A percentile compares a stretch with the other conserved stretches of the same genome.
phyloP scores from a whole-genome alignment of 2,888 invertebrate genomes.

The Yponomeuta evonymella region DNA sequence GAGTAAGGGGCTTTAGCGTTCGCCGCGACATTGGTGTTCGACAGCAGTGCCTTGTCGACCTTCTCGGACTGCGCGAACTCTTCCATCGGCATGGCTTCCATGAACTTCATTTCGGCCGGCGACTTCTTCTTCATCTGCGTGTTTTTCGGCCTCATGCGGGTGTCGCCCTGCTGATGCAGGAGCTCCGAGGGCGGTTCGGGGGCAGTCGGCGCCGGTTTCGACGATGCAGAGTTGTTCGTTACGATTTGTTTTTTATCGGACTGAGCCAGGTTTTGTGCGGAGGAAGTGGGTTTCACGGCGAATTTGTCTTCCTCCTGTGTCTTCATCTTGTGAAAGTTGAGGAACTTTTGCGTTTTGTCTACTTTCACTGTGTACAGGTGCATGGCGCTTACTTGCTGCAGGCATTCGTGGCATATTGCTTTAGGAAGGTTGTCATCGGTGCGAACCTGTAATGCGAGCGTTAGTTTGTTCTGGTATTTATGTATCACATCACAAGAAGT shows the following conservation, averaged over 20 bases:
- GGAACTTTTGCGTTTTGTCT: slow-evolving; percentile 65
- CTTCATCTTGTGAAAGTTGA: slow-evolving; percentile 60
- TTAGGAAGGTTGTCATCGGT: slow-evolving; percentile 63
- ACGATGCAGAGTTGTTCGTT: not conserved
- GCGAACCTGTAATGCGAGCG: slow-evolving; percentile 42
- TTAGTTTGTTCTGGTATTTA: too few relatives aligned
- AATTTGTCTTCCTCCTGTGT: slow-evolving; percentile 34
- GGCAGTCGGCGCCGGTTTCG: not conserved
- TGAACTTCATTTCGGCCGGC: slow-evolving; percentile 49
- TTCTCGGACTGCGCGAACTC: slow-evolving; percentile 58
- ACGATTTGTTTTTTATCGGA: slow-evolving; percentile 26
- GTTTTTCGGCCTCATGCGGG: not conserved
- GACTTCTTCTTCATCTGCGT: slow-evolving; percentile 37
- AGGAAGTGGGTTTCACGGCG: slow-evolving; percentile 38
- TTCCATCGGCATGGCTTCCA: slow-evolving; percentile 63
- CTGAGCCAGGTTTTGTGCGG: slow-evolving; percentile 34
- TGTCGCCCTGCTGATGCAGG: slow-evolving; percentile 2
- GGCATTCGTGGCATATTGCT: slow-evolving; percentile 69
- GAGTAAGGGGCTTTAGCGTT: not conserved
- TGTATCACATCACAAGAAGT: not conserved
- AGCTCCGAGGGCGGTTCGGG: not conserved
- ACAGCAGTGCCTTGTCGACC: slow-evolving; percentile 49
- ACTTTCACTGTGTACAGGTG: slow-evolving; percentile 63
- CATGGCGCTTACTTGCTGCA: slow-evolving; percentile 57
- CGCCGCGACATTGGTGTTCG: slow-evolving; percentile 22